These are phyloP conservation scores for Parauchenoglanis punctatus DNA, from an alignment of 2,797 vertebrate genomes.

Conservation along the genomic window DNA sequence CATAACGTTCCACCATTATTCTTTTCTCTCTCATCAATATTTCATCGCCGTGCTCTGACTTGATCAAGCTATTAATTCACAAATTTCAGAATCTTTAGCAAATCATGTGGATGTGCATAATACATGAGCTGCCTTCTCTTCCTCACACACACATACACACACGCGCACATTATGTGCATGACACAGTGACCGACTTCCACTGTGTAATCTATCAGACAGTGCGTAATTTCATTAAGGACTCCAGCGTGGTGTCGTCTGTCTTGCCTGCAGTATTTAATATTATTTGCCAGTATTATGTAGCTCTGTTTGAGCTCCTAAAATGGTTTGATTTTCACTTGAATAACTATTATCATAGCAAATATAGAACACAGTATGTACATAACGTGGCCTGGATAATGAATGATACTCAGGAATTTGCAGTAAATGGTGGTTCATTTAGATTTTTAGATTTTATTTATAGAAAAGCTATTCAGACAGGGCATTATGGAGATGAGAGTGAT, in stretches of 20 bases:
- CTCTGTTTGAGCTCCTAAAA: not conserved
- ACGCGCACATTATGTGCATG: slow-evolving; percentile 53
- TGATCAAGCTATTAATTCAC: slow-evolving; percentile 75
- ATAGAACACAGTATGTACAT: not conserved
- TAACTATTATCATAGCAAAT: not conserved
- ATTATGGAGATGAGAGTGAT: not conserved
- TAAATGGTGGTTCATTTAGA: not conserved
- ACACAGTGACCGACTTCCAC: slow-evolving; percentile 72
- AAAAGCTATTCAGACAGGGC: not conserved
- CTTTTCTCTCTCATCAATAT: slow-evolving; percentile 73
- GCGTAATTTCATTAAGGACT: slow-evolving; percentile 68
- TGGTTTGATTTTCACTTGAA: not conserved
- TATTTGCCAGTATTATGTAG: not conserved
- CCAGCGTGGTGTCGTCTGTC: slow-evolving; percentile 60
- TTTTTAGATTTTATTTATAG: no score
- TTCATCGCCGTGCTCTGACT: slow-evolving; percentile 67
- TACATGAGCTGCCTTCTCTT: slow-evolving; percentile 65
- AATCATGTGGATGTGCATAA: slow-evolving; percentile 73
- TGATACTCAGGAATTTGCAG: not conserved
- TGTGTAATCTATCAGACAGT: slow-evolving; percentile 71
- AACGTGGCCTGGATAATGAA: not conserved
- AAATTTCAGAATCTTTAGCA: slow-evolving; percentile 65
- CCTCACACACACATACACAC: slow-evolving; percentile 46
- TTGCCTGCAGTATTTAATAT: slow-evolving; percentile 16
- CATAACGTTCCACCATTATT: slow-evolving; percentile 48